These are phyloP conservation scores for Helicoverpa armigera DNA, from an alignment of 1,140 invertebrate genomes.

Conservation along the genomic window DNA sequence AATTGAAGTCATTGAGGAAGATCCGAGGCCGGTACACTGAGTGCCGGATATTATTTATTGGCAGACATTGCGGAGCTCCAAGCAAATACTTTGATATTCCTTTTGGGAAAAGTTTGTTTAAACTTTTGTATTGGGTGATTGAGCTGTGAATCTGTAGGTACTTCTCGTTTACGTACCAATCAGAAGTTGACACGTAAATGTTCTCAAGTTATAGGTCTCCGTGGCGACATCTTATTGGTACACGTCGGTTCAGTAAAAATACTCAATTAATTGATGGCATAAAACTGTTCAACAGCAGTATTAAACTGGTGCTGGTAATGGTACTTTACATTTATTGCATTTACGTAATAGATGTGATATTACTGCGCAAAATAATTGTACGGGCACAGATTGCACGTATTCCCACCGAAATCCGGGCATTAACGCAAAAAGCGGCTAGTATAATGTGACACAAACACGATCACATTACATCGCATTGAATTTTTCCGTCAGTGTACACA, in stretches of 20 bases:
- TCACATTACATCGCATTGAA: conserved; percentile 31
- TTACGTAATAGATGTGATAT: not conserved
- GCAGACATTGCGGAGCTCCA: conserved; percentile 11
- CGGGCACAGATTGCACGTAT: not conserved
- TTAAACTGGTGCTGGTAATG: no score
- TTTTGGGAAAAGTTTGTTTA: not conserved
- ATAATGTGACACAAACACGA: conserved; percentile 32
- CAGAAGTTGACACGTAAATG: not conserved
- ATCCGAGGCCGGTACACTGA: not conserved
- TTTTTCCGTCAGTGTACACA: conserved; percentile 48
- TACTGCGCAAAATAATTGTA: not conserved
- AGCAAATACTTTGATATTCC: not conserved
- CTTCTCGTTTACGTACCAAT: not conserved
- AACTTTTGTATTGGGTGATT: conserved; percentile 2
- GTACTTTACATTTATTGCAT: no score
- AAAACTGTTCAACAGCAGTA: no score
- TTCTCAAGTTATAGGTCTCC: no score
- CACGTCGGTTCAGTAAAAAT: no score
- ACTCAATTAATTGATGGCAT: no score
- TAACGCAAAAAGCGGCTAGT: not conserved
- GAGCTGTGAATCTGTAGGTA: not conserved
- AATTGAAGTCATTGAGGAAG: conserved; percentile 33
- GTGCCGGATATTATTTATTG: conserved; percentile 16
- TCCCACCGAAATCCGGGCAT: not conserved
- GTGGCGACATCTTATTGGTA: no score